Evolutionary conservation across 2,888 invertebrate species (phyloP).

Genomic region (Rotaria magnacalcarata): DNA sequence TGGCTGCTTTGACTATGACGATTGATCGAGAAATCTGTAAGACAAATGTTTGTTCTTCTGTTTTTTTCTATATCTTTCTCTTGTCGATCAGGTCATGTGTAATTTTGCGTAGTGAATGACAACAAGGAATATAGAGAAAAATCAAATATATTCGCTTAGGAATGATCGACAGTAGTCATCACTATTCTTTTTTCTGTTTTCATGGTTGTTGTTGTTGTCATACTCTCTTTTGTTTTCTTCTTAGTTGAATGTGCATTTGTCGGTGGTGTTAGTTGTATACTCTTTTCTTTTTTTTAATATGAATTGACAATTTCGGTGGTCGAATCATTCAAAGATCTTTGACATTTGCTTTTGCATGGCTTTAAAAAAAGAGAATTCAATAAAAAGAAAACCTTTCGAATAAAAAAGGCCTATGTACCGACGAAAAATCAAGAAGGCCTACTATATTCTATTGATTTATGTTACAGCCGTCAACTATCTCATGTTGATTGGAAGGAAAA

Average conservation of each 20-base stretch:
- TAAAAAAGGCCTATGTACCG: too few species aligned
- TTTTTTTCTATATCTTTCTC: background rate
- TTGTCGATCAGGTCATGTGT: background rate
- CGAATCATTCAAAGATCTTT: background rate
- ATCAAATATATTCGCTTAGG: background rate
- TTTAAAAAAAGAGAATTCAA: background rate
- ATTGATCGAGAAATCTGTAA: background rate
- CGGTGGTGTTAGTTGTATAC: background rate
- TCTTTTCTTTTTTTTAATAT: background rate
- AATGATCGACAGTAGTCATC: background rate
- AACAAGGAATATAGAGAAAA: background rate
- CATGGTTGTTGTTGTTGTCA: background rate
- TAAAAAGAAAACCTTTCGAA: too few species aligned
- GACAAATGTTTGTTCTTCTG: background rate
- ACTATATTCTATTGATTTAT: background rate
- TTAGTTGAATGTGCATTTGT: conserved; percentile 23
- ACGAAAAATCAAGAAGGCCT: background rate
- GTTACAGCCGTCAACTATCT: too few species aligned
- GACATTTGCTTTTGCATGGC: background rate
- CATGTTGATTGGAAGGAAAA: too few species aligned
- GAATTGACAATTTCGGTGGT: background rate
- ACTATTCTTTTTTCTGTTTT: background rate
- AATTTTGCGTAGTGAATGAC: background rate
- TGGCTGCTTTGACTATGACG: too few species aligned
- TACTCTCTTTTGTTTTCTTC: background rate